Conservation (phyloP, 2,113 vertebrate genomes). For the Girardinichthys multiradiatus region DNA sequence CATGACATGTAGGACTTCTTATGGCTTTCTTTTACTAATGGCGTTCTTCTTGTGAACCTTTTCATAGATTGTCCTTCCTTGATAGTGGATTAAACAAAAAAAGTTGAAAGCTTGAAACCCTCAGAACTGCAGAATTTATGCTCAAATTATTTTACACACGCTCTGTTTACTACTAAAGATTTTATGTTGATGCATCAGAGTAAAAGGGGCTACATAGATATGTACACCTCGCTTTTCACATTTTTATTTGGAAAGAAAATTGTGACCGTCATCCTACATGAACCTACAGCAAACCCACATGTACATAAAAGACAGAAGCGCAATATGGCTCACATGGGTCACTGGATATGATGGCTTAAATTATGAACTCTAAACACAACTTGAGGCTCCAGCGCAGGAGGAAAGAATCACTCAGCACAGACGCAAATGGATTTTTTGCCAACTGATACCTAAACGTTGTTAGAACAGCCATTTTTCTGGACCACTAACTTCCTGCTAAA, state of each 20-base stretch:
- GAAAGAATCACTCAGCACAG: constrained; percentile 71
- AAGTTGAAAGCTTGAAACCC: no score
- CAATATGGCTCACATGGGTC: constrained; percentile 23
- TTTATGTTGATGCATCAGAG: background rate
- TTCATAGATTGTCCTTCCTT: no score
- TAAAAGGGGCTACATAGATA: background rate
- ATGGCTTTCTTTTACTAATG: no score
- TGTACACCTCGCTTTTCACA: background rate
- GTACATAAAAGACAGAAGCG: constrained; percentile 5
- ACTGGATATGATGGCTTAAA: constrained; percentile 41
- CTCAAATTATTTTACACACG: no score
- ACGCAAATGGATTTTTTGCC: constrained; percentile 68
- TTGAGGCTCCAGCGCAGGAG: constrained; percentile 48
- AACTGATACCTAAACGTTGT: constrained; percentile 48
- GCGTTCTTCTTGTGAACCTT: no score
- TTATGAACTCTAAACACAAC: constrained; percentile 47
- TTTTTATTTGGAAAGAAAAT: background rate
- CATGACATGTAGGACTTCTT: background rate
- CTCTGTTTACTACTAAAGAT: background rate
- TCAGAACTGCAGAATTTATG: no score
- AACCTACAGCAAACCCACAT: background rate
- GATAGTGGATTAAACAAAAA: no score
- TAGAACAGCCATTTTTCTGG: constrained; percentile 51
- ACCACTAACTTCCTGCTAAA: constrained; percentile 68
- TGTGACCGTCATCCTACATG: background rate